Evolutionary conservation across 2,888 invertebrate genomes (phyloP).

Genomic region (Dolichopus griseipennis): DNA sequence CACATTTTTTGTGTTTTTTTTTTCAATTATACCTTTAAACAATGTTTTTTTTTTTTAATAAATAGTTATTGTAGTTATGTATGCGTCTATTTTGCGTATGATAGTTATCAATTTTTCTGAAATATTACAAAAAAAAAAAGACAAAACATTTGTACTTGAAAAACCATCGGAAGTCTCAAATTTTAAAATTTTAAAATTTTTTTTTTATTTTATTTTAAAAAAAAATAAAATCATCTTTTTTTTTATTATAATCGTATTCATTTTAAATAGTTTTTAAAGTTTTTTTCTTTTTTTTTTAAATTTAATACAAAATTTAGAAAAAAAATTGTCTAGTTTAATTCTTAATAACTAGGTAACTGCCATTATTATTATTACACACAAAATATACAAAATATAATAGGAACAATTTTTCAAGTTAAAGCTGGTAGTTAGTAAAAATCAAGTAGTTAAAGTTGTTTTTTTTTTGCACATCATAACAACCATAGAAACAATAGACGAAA

Average conservation of each 20-base stretch:
- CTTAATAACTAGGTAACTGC: background rate
- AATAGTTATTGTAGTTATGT: background rate
- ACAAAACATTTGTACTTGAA: background rate
- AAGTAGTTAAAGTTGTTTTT: background rate
- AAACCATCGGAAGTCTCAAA: constrained; percentile 4
- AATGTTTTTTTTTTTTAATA: background rate
- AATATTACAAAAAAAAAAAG: too few species aligned
- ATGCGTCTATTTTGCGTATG: background rate
- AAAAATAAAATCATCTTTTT: background rate
- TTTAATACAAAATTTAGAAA: too few species aligned
- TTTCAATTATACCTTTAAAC: background rate
- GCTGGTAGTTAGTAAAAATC: background rate
- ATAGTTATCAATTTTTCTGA: background rate
- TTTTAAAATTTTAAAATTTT: background rate
- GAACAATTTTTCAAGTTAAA: background rate
- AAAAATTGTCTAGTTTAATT: too few species aligned
- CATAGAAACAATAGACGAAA: background rate
- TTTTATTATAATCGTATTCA: too few species aligned
- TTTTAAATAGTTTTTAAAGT: too few species aligned
- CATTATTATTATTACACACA: background rate
- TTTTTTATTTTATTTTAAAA: background rate
- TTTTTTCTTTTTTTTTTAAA: too few species aligned
- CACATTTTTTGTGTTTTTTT: background rate
- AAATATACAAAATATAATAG: too few species aligned
- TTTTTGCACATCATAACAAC: too few species aligned